Percentiles rank a stretch among this genome's conserved stretches.
Conservation (phyloP, 2,113 vertebrate species). For the Promerops cafer region DNA sequence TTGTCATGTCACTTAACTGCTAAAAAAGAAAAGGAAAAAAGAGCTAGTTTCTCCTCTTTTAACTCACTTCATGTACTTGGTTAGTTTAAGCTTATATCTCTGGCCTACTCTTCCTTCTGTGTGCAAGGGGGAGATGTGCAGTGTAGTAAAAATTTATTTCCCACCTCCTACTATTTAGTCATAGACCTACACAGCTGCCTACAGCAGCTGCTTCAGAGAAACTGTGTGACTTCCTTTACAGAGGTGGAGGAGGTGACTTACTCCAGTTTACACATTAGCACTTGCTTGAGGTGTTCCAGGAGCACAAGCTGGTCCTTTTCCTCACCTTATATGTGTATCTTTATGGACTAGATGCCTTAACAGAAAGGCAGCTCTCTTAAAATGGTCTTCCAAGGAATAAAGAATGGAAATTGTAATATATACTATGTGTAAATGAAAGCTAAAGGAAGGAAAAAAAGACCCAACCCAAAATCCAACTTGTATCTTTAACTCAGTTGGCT, state of each 20-base stretch:
- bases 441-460: not conserved
- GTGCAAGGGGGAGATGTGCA: not conserved
- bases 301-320: not conserved
- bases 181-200: not conserved
- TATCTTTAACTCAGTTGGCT: not conserved
- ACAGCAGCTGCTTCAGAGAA: not conserved
- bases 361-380: not conserved
- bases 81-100: not conserved
- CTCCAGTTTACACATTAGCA: not conserved
- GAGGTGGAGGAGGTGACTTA: not conserved
- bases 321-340: not conserved
- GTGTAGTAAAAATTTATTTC: not conserved
- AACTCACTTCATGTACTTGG: not conserved
- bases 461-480: accelerated
- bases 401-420: not conserved
- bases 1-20: not conserved
- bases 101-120: not conserved
- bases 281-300: not conserved
- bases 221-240: not conserved
- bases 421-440: not conserved
- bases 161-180: not conserved
- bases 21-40: not conserved
- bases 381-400: not conserved
- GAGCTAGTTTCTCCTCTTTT: not conserved
- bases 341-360: not conserved